phyloP scores from a whole-genome alignment of 1,140 invertebrate species.

The Hyposmocoma kahamanoa region DNA sequence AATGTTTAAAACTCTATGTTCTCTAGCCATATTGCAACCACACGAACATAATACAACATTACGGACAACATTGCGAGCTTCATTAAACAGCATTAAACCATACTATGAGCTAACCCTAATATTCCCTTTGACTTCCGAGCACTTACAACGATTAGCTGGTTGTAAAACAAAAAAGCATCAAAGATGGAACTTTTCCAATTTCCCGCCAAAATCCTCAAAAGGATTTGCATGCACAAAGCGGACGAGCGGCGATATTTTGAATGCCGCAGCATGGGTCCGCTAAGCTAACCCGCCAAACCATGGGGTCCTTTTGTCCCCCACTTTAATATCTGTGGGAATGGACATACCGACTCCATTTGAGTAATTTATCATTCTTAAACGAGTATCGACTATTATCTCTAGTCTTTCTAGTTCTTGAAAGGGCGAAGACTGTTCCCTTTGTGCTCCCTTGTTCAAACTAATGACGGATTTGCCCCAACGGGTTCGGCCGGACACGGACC shows the following conservation, averaged over 20 bases:
- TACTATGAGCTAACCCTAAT: too few species aligned
- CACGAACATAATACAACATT: too few species aligned
- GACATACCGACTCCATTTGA: slow-evolving; percentile 67
- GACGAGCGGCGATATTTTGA: slow-evolving; percentile 53
- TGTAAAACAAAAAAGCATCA: slow-evolving; percentile 49
- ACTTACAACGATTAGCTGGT: slow-evolving; percentile 29
- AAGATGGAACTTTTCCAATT: slow-evolving; percentile 67
- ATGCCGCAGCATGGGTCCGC: slow-evolving; percentile 56
- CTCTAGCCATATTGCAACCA: too few species aligned
- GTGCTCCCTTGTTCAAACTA: slow-evolving; percentile 37
- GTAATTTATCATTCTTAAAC: slow-evolving; percentile 72
- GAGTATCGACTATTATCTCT: slow-evolving; percentile 47
- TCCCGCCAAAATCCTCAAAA: slow-evolving; percentile 48
- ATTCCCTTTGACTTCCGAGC: neutral
- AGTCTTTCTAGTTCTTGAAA: slow-evolving; percentile 38
- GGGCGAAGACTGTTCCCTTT: slow-evolving; percentile 38
- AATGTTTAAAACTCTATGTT: too few species aligned
- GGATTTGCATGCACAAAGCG: slow-evolving; percentile 63
- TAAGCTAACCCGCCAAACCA: too few species aligned
- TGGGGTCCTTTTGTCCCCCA: slow-evolving; percentile 53
- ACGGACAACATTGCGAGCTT: too few species aligned
- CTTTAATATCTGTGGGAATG: slow-evolving; percentile 73
- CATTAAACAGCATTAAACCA: too few species aligned
- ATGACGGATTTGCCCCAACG: slow-evolving; percentile 37
- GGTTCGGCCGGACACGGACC: slow-evolving; percentile 31